These are phyloP conservation scores for Galleria mellonella DNA, from an alignment of 1,140 invertebrate genomes.

Conservation along the genomic window DNA sequence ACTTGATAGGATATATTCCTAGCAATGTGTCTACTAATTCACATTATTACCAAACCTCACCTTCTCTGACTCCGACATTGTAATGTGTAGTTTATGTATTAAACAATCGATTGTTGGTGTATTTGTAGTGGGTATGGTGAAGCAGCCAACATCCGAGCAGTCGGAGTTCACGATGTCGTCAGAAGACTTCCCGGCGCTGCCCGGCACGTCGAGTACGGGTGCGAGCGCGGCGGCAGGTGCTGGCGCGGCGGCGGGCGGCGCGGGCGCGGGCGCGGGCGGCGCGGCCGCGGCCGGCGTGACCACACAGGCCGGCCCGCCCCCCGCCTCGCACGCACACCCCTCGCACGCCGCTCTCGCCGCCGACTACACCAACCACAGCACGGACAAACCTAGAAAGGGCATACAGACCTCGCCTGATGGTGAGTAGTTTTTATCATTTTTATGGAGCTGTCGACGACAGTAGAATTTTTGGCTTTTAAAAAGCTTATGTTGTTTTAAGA, in stretches of 20 bases:
- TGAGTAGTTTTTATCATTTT: conserved; percentile 47
- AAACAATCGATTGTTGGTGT: too few relatives aligned
- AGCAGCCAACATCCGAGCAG: conserved; percentile 92
- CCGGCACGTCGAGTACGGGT: conserved; percentile 76
- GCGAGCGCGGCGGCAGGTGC: conserved; percentile 17
- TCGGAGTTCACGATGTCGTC: conserved; percentile 98
- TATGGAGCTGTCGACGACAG: too few relatives aligned
- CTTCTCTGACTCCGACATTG: too few relatives aligned
- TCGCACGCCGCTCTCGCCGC: conserved; percentile 24
- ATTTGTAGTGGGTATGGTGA: conserved; percentile 92
- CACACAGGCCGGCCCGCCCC: conserved; percentile 5
- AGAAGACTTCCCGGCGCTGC: conserved; percentile 99
- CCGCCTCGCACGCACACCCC: conserved; percentile 3
- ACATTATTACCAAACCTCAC: too few relatives aligned
- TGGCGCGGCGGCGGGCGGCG: conserved; percentile 25
- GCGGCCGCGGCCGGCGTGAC: conserved; percentile 40
- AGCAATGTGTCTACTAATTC: too few relatives aligned
- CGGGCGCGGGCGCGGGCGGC: conserved; percentile 80
- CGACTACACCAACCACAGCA: conserved; percentile 51
- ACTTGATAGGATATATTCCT: too few relatives aligned
- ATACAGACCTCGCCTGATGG: conserved; percentile 97
- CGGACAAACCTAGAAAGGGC: conserved; percentile 80
- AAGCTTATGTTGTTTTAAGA: too few relatives aligned
- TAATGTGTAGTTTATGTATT: too few relatives aligned
- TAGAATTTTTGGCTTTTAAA: too few relatives aligned